Conservation (phyloP, 2,113 vertebrate genomes). For the Trematocara stigmaticum region DNA sequence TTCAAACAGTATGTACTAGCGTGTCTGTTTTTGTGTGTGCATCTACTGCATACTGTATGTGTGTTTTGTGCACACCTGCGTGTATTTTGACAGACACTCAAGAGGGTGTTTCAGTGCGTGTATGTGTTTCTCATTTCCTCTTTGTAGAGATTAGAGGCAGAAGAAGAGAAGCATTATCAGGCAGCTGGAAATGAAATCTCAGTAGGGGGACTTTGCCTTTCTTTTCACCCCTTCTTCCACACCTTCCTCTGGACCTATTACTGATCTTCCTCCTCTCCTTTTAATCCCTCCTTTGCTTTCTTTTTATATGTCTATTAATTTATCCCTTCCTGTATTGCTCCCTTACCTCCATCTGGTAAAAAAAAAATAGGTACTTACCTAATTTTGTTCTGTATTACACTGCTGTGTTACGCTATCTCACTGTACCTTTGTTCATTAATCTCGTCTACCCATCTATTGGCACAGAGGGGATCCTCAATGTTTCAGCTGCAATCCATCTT, state of each 20-base stretch:
- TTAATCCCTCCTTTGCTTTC: not conserved
- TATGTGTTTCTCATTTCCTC: conserved; percentile 65
- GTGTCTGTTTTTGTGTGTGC: not conserved
- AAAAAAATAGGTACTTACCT: not conserved
- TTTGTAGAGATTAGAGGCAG: conserved; percentile 51
- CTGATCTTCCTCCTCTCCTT: not conserved
- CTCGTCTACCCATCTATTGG: not conserved
- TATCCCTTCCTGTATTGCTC: not conserved
- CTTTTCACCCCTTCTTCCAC: conserved; percentile 32
- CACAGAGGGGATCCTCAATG: not conserved
- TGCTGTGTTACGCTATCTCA: not conserved
- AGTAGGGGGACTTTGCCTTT: conserved; percentile 34
- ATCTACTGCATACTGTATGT: not conserved
- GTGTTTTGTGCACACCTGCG: not conserved
- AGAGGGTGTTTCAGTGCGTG: not conserved
- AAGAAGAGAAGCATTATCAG: conserved; percentile 61
- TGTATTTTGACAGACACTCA: conserved; percentile 5
- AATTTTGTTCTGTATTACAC: not conserved
- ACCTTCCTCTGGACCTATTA: not conserved
- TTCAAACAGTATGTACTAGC: not conserved
- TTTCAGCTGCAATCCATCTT: not conserved
- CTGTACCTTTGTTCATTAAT: not conserved
- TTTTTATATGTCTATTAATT: not conserved
- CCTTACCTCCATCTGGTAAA: not conserved
- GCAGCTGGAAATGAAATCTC: conserved; percentile 65